These are phyloP conservation scores for Drosophila albomicans DNA, from an alignment of 1,140 invertebrate species.

Conservation along the genomic window DNA sequence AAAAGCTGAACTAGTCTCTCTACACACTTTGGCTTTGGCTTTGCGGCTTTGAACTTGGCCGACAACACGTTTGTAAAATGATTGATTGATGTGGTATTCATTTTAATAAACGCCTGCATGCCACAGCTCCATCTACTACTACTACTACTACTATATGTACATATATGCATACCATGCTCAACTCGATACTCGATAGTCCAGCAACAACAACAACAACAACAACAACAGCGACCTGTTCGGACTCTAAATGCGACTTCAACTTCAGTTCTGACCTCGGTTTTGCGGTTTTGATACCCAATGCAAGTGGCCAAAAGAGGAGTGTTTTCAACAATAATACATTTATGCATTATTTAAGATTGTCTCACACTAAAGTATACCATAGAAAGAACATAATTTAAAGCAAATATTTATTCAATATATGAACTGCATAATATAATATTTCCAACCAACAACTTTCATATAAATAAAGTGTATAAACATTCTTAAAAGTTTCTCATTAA, in stretches of 20 bases:
- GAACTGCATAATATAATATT: too few relatives aligned
- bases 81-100: conserved; percentile 85
- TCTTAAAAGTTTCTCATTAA: too few relatives aligned
- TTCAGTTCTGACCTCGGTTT: conserved; percentile 25
- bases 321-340: too few relatives aligned
- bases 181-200: conserved; percentile 11
- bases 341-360: too few relatives aligned
- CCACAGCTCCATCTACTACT: conserved; percentile 51
- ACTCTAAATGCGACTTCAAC: neutral
- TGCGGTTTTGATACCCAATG: conserved; percentile 47
- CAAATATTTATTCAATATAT: too few relatives aligned
- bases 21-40: too few relatives aligned
- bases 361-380: too few relatives aligned
- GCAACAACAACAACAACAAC: neutral
- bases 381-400: too few relatives aligned
- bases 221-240: conserved; percentile 3
- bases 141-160: too few relatives aligned
- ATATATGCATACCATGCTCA: conserved; percentile 63
- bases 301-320: neutral
- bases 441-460: too few relatives aligned
- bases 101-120: conserved; percentile 80
- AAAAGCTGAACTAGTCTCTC: conserved; percentile 44
- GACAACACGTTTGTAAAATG: conserved; percentile 82
- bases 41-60: conserved; percentile 78
- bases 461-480: too few relatives aligned